Evolutionary conservation across 1,140 invertebrate species (phyloP).

Genomic region (Chelonus insularis): DNA sequence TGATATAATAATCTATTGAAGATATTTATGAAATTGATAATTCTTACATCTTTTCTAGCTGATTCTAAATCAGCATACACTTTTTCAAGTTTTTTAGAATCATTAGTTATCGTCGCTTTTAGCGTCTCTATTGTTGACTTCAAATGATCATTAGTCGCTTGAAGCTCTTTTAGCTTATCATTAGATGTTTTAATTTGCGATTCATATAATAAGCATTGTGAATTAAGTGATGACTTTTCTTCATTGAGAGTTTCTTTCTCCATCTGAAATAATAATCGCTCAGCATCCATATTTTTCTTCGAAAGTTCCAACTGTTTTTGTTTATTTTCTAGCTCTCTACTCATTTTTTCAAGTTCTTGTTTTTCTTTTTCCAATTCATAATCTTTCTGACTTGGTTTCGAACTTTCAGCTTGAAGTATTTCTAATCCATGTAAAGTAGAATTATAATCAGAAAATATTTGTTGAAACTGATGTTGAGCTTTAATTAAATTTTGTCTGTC

Average conservation of each 20-base stretch:
- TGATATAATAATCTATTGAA: too few species aligned
- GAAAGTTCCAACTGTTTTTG: constrained; percentile 31
- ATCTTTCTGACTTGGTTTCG: constrained; percentile 31
- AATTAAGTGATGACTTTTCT: constrained; percentile 43
- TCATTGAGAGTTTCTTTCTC: constrained; percentile 35
- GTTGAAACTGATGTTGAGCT: constrained; percentile 42
- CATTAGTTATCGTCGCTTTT: too few species aligned
- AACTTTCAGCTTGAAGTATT: constrained; percentile 38
- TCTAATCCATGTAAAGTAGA: constrained; percentile 40
- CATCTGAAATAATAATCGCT: constrained; percentile 27
- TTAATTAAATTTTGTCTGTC: constrained; percentile 39
- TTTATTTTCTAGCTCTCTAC: constrained; percentile 14
- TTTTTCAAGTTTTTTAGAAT: constrained; percentile 1
- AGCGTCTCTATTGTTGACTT: too few species aligned
- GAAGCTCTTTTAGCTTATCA: constrained; percentile 31
- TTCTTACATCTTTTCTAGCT: constrained; percentile 7
- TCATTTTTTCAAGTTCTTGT: constrained; percentile 25
- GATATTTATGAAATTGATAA: not conserved
- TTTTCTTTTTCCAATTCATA: constrained; percentile 27
- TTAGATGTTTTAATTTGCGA: constrained; percentile 33
- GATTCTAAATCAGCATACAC: not conserved
- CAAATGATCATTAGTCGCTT: too few species aligned
- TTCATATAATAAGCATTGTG: constrained; percentile 41
- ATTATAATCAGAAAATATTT: constrained; percentile 47
- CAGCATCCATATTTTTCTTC: constrained; percentile 27